Conservation (phyloP, 2,888 invertebrate genomes). For the Cenopis cana region DNA sequence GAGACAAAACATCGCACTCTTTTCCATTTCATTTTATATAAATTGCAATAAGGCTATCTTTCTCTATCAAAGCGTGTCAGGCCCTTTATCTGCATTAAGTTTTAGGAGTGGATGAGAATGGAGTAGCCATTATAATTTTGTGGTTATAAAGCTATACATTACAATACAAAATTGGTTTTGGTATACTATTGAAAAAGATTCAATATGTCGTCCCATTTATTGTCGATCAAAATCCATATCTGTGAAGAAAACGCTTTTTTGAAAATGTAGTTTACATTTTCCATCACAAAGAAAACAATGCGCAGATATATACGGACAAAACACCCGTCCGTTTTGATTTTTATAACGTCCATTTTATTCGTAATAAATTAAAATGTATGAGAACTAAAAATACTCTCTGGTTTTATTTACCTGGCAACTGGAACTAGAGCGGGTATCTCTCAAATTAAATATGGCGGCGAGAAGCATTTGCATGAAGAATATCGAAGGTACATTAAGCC, state of each 20-base stretch:
- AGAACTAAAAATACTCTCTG: conserved; percentile 28
- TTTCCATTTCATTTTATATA: no score
- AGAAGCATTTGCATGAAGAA: conserved; percentile 48
- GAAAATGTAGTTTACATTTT: not conserved
- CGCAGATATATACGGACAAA: conserved; percentile 13
- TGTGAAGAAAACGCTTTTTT: not conserved
- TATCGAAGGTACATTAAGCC: conserved; percentile 48
- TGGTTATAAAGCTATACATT: not conserved
- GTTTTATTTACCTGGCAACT: conserved; percentile 44
- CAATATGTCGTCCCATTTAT: not conserved
- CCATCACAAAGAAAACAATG: conserved; percentile 6
- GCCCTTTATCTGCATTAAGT: conserved; percentile 16
- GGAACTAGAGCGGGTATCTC: conserved; percentile 37
- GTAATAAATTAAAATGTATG: conserved; percentile 35
- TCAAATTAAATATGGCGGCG: conserved; percentile 44
- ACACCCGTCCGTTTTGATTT: conserved; percentile 21
- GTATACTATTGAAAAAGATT: not conserved
- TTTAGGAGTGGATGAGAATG: not conserved
- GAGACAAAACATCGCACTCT: no score
- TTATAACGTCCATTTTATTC: conserved; percentile 33
- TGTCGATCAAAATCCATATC: not conserved
- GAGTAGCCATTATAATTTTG: not conserved
- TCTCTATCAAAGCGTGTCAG: no score
- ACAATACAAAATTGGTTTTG: no score
- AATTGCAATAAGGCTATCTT: no score